Evolutionary conservation across 92 coral and sea anemone species (phyloP), one percentile per base, ranked within the genome.

Genomic region (Diadumene lineata): DNA sequence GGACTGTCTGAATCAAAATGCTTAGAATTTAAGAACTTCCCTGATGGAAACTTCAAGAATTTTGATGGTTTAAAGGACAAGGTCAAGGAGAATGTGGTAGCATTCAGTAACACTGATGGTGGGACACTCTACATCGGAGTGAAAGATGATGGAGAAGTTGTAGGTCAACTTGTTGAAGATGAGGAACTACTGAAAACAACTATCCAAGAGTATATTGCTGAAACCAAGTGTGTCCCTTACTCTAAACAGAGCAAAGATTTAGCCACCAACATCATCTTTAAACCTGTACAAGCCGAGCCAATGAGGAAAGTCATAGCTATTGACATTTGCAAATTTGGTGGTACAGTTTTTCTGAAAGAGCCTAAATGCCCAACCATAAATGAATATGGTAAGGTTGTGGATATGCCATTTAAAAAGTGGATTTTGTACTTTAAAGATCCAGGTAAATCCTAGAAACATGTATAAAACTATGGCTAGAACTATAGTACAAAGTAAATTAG

Each of bases 51-150:
- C 8, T 10, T 11, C 23, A 2, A 30, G 0, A 69, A 32, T 58
- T 11, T 10, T 22, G 26, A 26, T 16, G 0, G 0, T 0, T 18
- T 68, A 34, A 6, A 30, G 22, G 44, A 50, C 10, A 69, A 51
- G 43, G 43, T 69, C 0, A 69, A 33, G 32, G 75, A 69, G 18
- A 69, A 50, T 24, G 34, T 69, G 1, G 75, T 50, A 17, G 64
- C 75, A 51, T 69, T 69, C 30, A 62, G 61, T 0, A 69, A 69
- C 64, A 69, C 75, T 7, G 27, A 69, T 21, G 75, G 75, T 48
- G 75, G 75, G 1, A 69, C 75, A 18, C 26, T 69, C 4, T 69
- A 69, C 62, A 43, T 69, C 7, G 75, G 75, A 27, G 31, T 69
- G 17, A 11, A 50, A 16, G 63, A 69, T 50, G 44, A 69, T 28